Percentiles rank a stretch among this genome's conserved stretches.
Evolutionary conservation across 2,113 vertebrate genomes (phyloP).

Genomic region (Platysteira castanea): DNA sequence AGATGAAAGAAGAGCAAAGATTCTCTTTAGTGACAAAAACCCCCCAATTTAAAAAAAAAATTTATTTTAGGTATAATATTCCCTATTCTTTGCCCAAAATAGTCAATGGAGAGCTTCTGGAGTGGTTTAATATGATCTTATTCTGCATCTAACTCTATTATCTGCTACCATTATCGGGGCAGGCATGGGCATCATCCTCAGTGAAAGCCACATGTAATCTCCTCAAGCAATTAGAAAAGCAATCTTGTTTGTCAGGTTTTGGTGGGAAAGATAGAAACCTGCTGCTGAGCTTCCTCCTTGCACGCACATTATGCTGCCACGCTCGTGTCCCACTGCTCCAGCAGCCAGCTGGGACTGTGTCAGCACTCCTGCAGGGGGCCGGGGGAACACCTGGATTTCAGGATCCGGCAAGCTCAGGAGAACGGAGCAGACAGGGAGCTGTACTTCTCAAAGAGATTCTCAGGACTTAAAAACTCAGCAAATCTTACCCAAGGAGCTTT

Average conservation of each 20-base stretch:
- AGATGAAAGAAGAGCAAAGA: neutral
- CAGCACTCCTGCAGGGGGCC: accelerated
- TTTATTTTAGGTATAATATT: neutral
- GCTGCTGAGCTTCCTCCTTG: neutral
- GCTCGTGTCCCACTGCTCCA: accelerated
- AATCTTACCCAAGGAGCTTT: neutral
- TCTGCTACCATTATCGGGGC: neutral
- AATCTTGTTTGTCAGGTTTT: neutral
- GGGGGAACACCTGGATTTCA: neutral
- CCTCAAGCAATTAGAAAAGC: neutral
- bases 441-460: neutral
- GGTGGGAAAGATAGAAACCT: neutral
- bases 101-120: neutral
- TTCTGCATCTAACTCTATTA: neutral
- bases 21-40: neutral
- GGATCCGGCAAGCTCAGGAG: neutral
- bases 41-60: neutral
- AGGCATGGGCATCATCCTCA: neutral
- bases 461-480: neutral
- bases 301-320: accelerated
- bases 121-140: neutral
- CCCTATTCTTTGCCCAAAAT: neutral
- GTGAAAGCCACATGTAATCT: neutral
- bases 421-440: neutral
- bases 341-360: neutral